Evolutionary conservation across 2,888 invertebrate genomes (phyloP).

Genomic region (Ceraclea dissimilis): DNA sequence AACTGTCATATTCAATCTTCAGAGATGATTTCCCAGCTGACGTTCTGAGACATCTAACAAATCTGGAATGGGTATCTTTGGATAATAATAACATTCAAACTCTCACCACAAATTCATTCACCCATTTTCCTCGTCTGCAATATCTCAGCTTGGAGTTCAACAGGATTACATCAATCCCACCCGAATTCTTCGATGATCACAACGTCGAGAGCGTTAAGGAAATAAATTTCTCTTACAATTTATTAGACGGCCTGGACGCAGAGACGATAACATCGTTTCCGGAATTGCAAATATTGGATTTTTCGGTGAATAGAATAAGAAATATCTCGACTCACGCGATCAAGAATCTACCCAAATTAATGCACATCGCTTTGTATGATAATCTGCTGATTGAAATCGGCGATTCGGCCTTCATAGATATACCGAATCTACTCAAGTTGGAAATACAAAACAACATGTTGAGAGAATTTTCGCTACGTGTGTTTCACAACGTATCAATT

Average conservation of each 20-base stretch:
- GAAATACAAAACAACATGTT: slow-evolving; percentile 76
- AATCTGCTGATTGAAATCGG: slow-evolving; percentile 71
- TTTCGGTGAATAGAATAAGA: slow-evolving; percentile 71
- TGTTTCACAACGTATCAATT: slow-evolving; percentile 62
- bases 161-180: slow-evolving; percentile 62
- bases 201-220: slow-evolving; percentile 68
- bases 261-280: slow-evolving; percentile 65
- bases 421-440: slow-evolving; percentile 68
- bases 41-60: slow-evolving; percentile 63
- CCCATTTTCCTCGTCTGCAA: slow-evolving; percentile 59
- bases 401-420: slow-evolving; percentile 63
- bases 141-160: slow-evolving; percentile 85
- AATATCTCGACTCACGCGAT: slow-evolving; percentile 66
- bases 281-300: slow-evolving; percentile 67
- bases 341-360: slow-evolving; percentile 66
- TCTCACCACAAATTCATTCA: slow-evolving; percentile 63
- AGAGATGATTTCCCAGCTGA: slow-evolving; percentile 72
- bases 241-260: slow-evolving; percentile 58
- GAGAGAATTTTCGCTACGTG: slow-evolving; percentile 57
- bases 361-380: slow-evolving; percentile 74
- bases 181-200: slow-evolving; percentile 59
- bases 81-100: slow-evolving; percentile 82
- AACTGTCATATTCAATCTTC: slow-evolving; percentile 78
- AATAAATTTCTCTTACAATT: slow-evolving; percentile 75
- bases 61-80: slow-evolving; percentile 74